Base-by-base conservation (phyloP, 2,113 vertebrate species). In the Poeciliopsis prolifica region DNA sequence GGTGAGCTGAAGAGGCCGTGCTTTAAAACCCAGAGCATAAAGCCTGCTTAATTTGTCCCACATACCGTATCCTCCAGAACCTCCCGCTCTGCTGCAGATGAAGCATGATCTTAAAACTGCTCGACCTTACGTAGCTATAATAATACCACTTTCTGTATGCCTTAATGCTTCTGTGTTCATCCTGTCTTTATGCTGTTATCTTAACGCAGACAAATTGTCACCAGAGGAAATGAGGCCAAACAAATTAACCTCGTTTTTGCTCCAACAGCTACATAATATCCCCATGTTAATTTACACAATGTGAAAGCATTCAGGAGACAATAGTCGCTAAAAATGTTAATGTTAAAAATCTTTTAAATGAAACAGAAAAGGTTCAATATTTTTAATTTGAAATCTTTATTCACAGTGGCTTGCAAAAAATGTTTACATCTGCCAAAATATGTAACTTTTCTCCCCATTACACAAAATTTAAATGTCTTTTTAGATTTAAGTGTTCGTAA, bases 1-100 rank as follows among this genome's bases (percentile, higher is more conserved):
- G 90, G 93, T 92, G 91, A 92, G 89, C 90, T 92, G 82, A 81
- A 91, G 87, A 93, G 91, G 90, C 89, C 91, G 87, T 70, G 86
- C 85, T 90, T 91, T 92, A 90, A 93, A 88, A 90, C 73, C 86
- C 85, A 29, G 75, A 88, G 77, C 80, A 88, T 92, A 90, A 94
- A 87, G 91, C 88, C 81, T 44, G 80, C 93, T 93, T 93, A 91
- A 91, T 93, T 92, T 87, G 87, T 88, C 69, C 84, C 89, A 88
- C 87, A 89, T 87, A 90, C 60, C 70, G 72, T 42, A 86, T 88
- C 83, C 72, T 81, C 83, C 75, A 15, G 61, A 81, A 86, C 81
- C 80, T 78, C 84, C 71, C 86, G 79, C 88, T 78, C 77, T 61
- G 78, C 58, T 72, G 70, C 35, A 60, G 87, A 66, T 82, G 74